Conservation (phyloP, 2,113 vertebrate species). For the Hypocryptadius cinnamomeus region DNA sequence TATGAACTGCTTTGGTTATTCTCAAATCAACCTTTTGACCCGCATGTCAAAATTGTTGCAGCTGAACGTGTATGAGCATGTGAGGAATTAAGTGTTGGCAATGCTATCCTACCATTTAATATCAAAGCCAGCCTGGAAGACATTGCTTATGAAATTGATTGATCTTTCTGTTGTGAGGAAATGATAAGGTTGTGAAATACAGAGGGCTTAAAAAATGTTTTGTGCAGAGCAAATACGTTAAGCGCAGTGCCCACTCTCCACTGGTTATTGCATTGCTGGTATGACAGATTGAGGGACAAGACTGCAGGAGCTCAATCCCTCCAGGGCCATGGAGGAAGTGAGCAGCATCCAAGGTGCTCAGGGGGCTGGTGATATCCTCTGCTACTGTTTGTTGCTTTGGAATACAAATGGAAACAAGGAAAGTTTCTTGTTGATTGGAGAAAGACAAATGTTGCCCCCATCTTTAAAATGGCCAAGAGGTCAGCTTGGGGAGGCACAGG, state of each 20-base stretch:
- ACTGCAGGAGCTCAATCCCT: fast-evolving
- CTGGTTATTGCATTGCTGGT: background rate
- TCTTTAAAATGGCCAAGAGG: background rate
- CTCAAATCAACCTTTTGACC: constrained; percentile 31
- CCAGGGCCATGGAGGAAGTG: background rate
- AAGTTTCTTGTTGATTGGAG: background rate
- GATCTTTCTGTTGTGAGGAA: background rate
- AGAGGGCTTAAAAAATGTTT: background rate
- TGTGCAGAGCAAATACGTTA: background rate
- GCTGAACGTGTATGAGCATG: background rate
- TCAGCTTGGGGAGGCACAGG: background rate
- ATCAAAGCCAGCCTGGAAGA: background rate
- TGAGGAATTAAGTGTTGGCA: background rate
- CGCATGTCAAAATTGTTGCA: background rate
- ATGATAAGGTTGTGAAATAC: background rate
- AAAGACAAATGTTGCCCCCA: background rate
- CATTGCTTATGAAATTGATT: background rate
- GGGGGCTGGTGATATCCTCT: background rate
- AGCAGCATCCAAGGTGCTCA: background rate
- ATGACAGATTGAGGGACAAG: background rate
- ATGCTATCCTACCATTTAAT: background rate
- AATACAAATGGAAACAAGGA: background rate
- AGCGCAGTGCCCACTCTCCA: background rate
- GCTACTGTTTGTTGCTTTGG: background rate
- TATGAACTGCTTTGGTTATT: constrained; percentile 20